phyloP scores from a whole-genome alignment of 1,140 invertebrate species.

The Lamellibrachia luymesi region DNA sequence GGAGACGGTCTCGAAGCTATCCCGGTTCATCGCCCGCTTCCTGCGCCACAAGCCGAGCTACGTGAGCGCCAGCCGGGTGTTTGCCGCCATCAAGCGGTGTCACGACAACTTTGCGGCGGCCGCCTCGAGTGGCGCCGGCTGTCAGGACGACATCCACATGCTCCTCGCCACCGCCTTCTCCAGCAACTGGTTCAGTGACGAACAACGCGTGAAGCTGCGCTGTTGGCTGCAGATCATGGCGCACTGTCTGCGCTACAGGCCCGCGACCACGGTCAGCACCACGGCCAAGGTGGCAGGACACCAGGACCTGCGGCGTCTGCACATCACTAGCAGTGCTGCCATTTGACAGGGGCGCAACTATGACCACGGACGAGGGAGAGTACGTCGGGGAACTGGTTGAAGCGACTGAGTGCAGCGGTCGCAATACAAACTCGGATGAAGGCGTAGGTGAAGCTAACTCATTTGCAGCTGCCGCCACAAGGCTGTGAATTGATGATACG shows the following conservation, averaged over 20 bases:
- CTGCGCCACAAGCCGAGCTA: constrained; percentile 43
- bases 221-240: constrained; percentile 46
- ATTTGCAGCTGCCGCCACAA: neutral
- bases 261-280: neutral
- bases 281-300: neutral
- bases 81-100: constrained; percentile 38
- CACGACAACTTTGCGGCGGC: constrained; percentile 38
- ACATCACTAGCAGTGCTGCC: neutral
- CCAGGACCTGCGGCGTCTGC: neutral
- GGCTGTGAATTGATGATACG: neutral
- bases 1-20: constrained; percentile 42
- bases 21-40: constrained; percentile 40
- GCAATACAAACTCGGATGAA: too few species aligned
- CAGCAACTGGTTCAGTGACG: constrained; percentile 47
- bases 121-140: neutral
- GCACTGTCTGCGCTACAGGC: constrained; percentile 13
- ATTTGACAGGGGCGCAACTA: neutral
- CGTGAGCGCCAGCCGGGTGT: constrained; percentile 42
- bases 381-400: neutral
- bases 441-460: neutral
- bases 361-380: too few species aligned
- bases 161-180: constrained; percentile 49
- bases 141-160: constrained; percentile 49
- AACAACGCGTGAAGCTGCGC: constrained; percentile 37
- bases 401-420: neutral